Evolutionary conservation across 2,797 vertebrate genomes (phyloP).

Genomic region (Morelia viridis): DNA sequence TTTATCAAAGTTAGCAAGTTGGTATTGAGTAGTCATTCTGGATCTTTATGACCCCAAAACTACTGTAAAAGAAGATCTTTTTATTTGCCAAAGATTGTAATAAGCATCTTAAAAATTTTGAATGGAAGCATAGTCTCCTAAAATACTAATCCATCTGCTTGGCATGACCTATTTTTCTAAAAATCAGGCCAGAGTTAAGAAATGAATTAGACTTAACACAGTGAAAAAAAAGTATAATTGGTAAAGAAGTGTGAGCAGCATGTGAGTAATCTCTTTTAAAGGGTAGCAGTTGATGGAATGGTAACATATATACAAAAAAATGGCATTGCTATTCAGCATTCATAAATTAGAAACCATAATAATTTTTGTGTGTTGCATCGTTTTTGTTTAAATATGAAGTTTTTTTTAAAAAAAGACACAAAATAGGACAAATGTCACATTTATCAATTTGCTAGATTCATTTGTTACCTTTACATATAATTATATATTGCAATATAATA

Average conservation of each 20-base stretch:
- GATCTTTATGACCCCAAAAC: background rate
- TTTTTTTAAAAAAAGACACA: background rate
- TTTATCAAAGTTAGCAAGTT: background rate
- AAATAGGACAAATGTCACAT: background rate
- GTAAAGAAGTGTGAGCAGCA: background rate
- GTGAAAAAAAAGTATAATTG: background rate
- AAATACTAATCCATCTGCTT: slow-evolving; percentile 5
- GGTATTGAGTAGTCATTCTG: background rate
- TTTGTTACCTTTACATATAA: background rate
- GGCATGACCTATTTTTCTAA: slow-evolving; percentile 15
- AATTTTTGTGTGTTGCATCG: background rate
- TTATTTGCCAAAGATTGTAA: background rate
- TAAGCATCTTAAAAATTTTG: background rate
- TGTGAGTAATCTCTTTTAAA: background rate
- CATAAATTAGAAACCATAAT: background rate
- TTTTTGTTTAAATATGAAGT: background rate
- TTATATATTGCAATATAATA: background rate
- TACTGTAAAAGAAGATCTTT: background rate
- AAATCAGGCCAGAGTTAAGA: background rate
- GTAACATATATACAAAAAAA: background rate
- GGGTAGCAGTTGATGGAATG: background rate
- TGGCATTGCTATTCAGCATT: background rate
- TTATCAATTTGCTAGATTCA: background rate
- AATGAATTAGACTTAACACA: background rate
- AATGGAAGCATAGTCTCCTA: background rate